Percentiles rank a stretch among this genome's conserved stretches.
Evolutionary conservation across 1,140 invertebrate genomes (phyloP).

Genomic region (Saccostrea glomerata): DNA sequence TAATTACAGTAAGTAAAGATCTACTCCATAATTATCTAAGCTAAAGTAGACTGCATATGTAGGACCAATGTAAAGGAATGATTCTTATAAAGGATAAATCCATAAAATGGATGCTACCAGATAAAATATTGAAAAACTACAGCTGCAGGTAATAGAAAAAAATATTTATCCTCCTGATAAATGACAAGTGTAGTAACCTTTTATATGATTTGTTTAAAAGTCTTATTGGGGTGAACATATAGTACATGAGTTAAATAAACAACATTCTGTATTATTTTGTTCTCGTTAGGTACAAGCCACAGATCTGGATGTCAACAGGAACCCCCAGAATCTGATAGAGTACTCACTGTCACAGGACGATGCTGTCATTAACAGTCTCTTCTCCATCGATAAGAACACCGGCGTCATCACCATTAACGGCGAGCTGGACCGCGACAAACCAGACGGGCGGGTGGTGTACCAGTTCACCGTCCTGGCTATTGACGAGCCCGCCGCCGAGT

Average conservation of each 20-base stretch:
- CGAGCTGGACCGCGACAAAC: slow-evolving; percentile 97
- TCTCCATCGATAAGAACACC: slow-evolving; percentile 95
- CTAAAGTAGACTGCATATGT: too few relatives aligned
- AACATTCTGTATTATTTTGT: background rate
- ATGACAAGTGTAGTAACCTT: too few relatives aligned
- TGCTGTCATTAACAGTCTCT: slow-evolving; percentile 80
- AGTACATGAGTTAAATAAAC: too few relatives aligned
- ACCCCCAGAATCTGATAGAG: slow-evolving; percentile 93
- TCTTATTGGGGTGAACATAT: too few relatives aligned
- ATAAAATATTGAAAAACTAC: too few relatives aligned
- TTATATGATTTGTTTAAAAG: too few relatives aligned
- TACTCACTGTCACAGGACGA: slow-evolving; percentile 92
- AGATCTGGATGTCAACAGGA: slow-evolving; percentile 95
- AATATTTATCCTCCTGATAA: too few relatives aligned
- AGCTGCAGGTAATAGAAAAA: too few relatives aligned
- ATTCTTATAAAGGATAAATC: too few relatives aligned
- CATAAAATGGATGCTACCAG: too few relatives aligned
- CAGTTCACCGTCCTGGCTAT: slow-evolving; percentile 98
- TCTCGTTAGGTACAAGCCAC: slow-evolving; percentile 91
- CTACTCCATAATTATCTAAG: too few relatives aligned
- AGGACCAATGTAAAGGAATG: too few relatives aligned
- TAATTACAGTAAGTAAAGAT: background rate
- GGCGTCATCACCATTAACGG: slow-evolving; percentile 80
- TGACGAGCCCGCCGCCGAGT: slow-evolving; percentile 89
- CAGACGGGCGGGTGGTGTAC: slow-evolving; percentile 96